Evolutionary conservation across 2,888 invertebrate species (phyloP), one percentile per base, ranked within the genome.

Genomic region (Scaptomyza reducta): DNA sequence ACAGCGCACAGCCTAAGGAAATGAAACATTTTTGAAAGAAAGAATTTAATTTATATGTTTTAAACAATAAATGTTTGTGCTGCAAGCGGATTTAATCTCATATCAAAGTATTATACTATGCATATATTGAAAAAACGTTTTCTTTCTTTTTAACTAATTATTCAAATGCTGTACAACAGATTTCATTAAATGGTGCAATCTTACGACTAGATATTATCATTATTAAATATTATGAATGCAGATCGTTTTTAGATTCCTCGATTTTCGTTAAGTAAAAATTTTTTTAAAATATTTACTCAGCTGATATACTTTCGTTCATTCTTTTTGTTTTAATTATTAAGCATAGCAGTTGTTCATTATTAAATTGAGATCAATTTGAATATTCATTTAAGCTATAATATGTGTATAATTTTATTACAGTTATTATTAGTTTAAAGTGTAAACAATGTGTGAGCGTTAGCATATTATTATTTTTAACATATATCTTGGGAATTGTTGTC

Each of bases 1-100:
- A 65, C 85, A 84, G 82, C 85, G 85, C 80, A 80, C 80, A 80
- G 87, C 80, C 80, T 58, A 76, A 67, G 69, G 69, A 83, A 86
- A 69, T 83, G 72, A 79, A 72, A 83, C 40, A 62, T 66, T 61
- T 58, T 33, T 16, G 11, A 49, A 49, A 7, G 16, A 41, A 31
- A 50, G 40, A 67, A 53, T 50, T 57, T 11, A 16, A 10, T 5
- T 5, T 6, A 3, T 38, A 41, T n/a, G 9, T 44, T 31, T 31
- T 38, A 16, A 41, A 33, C 25, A 42, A 49, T 54, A 2, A 41
- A 41, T 27, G 14, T 56, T 55, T 55, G 41, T 56, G 55, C 31
- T 56, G 49, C 41, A 66, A 61, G 66, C 67, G 44, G 42, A 42
- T 44, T 14, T 62, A 74, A 74, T 74, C 74, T 75, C 72, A 77